phyloP scores from a whole-genome alignment of 2,113 vertebrate species.

The Calidris pygmaea region DNA sequence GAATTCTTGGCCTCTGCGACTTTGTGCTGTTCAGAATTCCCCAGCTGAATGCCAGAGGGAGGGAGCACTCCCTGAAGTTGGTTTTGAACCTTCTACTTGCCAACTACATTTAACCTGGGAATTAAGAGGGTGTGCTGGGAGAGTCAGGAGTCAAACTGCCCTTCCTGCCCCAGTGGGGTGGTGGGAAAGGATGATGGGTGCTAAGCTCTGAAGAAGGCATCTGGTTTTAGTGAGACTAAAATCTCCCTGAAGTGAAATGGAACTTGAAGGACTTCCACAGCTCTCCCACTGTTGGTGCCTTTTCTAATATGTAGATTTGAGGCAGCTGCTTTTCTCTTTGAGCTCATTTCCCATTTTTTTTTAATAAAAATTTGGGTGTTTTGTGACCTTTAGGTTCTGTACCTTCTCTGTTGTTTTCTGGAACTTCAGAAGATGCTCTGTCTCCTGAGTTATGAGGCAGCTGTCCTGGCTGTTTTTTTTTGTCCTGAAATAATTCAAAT shows the following conservation, averaged over 20 bases:
- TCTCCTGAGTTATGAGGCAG: not conserved
- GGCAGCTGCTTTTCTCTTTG: not conserved
- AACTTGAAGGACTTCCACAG: not conserved
- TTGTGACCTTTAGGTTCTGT: not conserved
- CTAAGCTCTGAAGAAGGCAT: not conserved
- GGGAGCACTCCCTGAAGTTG: not conserved
- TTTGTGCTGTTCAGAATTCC: not conserved
- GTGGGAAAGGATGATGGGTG: not conserved
- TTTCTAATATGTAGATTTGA: not conserved
- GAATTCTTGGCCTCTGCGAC: not conserved
- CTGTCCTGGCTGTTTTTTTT: not conserved
- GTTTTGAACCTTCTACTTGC: not conserved
- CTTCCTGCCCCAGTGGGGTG: not conserved
- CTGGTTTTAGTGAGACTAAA: not conserved
- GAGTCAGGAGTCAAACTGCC: not conserved
- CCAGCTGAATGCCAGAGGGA: fast-evolving
- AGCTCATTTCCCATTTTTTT: not conserved
- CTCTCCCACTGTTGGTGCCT: not conserved
- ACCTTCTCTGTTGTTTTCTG: not conserved
- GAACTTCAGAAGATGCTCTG: not conserved
- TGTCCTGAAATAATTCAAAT: not conserved
- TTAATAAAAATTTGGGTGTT: not conserved
- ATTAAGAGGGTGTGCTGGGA: fast-evolving
- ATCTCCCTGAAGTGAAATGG: not conserved
- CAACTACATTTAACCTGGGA: not conserved